Base-by-base conservation (phyloP, 2,113 vertebrate genomes). In the Corythoichthys intestinalis region DNA sequence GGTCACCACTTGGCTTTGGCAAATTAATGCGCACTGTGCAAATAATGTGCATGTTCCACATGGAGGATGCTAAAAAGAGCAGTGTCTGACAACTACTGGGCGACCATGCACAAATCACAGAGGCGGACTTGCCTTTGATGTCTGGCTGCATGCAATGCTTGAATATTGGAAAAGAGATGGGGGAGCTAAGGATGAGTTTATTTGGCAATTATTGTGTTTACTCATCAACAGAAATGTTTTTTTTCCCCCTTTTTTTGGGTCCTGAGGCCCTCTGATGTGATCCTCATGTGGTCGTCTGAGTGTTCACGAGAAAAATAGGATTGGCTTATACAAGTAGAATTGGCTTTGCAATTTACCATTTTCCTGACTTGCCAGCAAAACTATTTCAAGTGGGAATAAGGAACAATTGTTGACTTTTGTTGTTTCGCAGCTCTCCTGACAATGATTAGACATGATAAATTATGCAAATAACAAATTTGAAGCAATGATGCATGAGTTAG, bases 171-270 rank as follows among this genome's bases (percentile, higher is more conserved):
- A n/a, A 35, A 71, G 49, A 20, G 2, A 39, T 37, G 48, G 52
- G 64, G 58, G 76, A 66, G 74, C 65, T 65, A 69, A 62, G 67
- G 67, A 72, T 63, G 67, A 79, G 66, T 66, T 76, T 73, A 69
- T 77, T 79, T 83, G 73, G 72, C 79, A 81, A 74, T 70, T 69
- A 72, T 64, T 74, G 54, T 49, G 6, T 80, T 79, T 71, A 75
- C 67, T 52, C 64, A 65, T 67, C 60, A 79, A 70, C 70, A 85
- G 34, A 65, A 71, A 60, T 69, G 53, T 67, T n/a, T 53, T 46
- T 37, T 58, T 56, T 11, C 20, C 20, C 20, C 13, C 20, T 50
- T 59, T 59, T 48, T 52, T 72, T 50, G 62, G 35, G 63, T 52
- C 28, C 60, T 65, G 15, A 38, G 60, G 47, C 34, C 61, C 35